Percentiles rank a stretch among this genome's conserved stretches.
These are phyloP conservation scores for Hofmannophila pseudospretella DNA, from an alignment of 2,888 invertebrate genomes.

Conservation along the genomic window DNA sequence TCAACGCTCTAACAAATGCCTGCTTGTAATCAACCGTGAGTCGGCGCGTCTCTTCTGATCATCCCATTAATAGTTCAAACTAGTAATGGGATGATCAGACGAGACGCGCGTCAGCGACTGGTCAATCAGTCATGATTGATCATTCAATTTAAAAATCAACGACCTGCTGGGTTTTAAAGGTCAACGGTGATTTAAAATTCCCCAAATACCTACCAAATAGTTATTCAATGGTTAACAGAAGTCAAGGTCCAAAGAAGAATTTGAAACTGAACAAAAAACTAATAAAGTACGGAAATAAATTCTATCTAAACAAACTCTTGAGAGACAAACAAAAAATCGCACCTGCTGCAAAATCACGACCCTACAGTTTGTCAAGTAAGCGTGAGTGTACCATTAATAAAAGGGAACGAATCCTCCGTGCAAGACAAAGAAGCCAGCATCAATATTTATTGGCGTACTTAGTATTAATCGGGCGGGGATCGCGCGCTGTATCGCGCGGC, in stretches of 20 bases:
- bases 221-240: too few relatives aligned
- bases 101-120: too few relatives aligned
- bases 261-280: too few relatives aligned
- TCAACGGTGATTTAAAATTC: too few relatives aligned
- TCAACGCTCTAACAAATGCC: constrained; percentile 14
- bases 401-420: constrained; percentile 64
- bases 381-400: constrained; percentile 69
- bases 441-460: constrained; percentile 76
- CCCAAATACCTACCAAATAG: too few relatives aligned
- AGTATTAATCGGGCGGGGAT: constrained; percentile 73
- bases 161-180: neutral
- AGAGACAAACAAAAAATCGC: constrained; percentile 10
- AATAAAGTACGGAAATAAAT: neutral
- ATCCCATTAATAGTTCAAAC: constrained; percentile 5
- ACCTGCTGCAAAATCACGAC: constrained; percentile 11
- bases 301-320: neutral
- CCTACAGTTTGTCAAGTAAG: constrained; percentile 57
- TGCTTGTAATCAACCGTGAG: constrained; percentile 6
- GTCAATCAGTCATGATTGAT: too few relatives aligned
- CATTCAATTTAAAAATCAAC: constrained; percentile 7
- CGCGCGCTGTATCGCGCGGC: constrained; percentile 56
- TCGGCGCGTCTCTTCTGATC: neutral
- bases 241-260: too few relatives aligned
- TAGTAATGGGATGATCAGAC: too few relatives aligned
- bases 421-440: constrained; percentile 72